phyloP scores from a whole-genome alignment of 1,140 invertebrate genomes.

The Odontomachus brunneus region DNA sequence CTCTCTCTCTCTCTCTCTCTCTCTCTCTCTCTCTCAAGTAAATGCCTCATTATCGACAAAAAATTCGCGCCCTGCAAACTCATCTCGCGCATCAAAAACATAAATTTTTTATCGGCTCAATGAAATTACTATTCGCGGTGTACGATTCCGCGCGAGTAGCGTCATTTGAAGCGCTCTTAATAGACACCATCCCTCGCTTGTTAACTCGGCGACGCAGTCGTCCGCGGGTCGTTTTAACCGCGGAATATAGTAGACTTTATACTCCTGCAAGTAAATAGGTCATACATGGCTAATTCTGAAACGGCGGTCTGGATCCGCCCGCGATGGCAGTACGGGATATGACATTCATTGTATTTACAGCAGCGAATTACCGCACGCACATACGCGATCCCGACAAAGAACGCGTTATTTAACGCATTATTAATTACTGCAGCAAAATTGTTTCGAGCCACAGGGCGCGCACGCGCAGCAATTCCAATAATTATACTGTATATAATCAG shows the following conservation, averaged over 20 bases:
- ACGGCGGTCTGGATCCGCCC: conserved; percentile 1
- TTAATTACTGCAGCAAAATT: conserved; percentile 56
- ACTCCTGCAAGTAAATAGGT: conserved; percentile 63
- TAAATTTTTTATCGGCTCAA: not conserved
- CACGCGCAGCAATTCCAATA: conserved; percentile 48
- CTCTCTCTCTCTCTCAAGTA: too few species aligned
- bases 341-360: conserved; percentile 59
- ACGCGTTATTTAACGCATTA: conserved; percentile 57
- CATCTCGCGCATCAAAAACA: too few species aligned
- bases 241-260: conserved; percentile 54
- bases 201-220: conserved; percentile 32
- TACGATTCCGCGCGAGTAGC: not conserved
- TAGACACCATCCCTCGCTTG: not conserved
- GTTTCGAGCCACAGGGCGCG: conserved; percentile 43
- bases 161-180: conserved; percentile 21
- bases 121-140: not conserved
- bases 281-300: conserved; percentile 63
- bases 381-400: conserved; percentile 36
- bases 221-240: conserved; percentile 21
- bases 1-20: too few species aligned
- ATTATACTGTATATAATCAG: conserved; percentile 46
- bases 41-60: too few species aligned
- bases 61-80: too few species aligned
- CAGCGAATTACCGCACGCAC: conserved; percentile 30
- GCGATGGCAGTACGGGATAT: conserved; percentile 23